phyloP scores from a whole-genome alignment of 2,797 vertebrate genomes.

The Etheostoma perlongum region DNA sequence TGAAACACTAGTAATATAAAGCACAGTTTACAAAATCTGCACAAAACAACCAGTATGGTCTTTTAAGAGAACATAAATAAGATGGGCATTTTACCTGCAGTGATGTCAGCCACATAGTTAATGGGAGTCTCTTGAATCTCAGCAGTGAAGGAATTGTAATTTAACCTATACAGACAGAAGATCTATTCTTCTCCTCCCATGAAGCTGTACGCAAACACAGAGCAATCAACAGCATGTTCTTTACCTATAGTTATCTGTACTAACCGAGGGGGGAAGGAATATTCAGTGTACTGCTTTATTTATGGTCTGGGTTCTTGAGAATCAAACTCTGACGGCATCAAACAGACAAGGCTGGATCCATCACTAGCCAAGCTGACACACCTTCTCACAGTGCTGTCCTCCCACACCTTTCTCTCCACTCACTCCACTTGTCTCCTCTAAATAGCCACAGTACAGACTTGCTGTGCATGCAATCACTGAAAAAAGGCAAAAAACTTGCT shows the following conservation, averaged over 20 bases:
- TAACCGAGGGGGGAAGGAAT: constrained; percentile 41
- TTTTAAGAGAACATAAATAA: constrained; percentile 18
- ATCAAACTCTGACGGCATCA: constrained; percentile 46
- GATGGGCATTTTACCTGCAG: constrained; percentile 22
- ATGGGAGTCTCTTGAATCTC: constrained; percentile 42
- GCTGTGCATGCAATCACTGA: constrained; percentile 46
- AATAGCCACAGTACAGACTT: constrained; percentile 48
- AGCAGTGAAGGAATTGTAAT: constrained; percentile 48
- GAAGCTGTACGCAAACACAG: constrained; percentile 53
- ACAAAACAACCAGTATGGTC: background rate
- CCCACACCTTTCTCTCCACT: constrained; percentile 52
- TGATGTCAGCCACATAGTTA: constrained; percentile 31
- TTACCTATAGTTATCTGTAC: constrained; percentile 57
- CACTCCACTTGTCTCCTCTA: constrained; percentile 55
- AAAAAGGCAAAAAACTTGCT: constrained; percentile 50
- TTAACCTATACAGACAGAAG: constrained; percentile 61
- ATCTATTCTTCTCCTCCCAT: constrained; percentile 54
- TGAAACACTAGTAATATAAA: background rate
- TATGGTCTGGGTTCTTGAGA: constrained; percentile 32
- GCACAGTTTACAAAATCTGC: background rate
- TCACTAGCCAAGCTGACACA: constrained; percentile 62
- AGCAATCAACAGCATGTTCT: constrained; percentile 53
- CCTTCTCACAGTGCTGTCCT: constrained; percentile 69
- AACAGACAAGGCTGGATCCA: constrained; percentile 49
- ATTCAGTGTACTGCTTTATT: constrained; percentile 31